Percentiles rank a stretch among this genome's conserved stretches.
phyloP scores from a whole-genome alignment of 2,888 invertebrate genomes.

The Scrobipalpa atriplicella region DNA sequence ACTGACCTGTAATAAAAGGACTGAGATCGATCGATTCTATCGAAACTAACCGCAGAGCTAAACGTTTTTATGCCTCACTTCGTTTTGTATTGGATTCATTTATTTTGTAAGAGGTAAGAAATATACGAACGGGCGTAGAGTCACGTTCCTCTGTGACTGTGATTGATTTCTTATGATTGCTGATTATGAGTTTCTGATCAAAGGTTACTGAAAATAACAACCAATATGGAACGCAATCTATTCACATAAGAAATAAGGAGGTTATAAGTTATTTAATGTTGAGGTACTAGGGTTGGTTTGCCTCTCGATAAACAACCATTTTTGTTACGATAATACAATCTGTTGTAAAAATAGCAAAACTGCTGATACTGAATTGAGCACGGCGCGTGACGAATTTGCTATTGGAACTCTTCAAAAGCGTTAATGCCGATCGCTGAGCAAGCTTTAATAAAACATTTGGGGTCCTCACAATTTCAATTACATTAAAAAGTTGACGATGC shows the following conservation, averaged over 20 bases:
- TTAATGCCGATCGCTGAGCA: slow-evolving; percentile 54
- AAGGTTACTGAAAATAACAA: not conserved
- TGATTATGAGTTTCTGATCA: slow-evolving; percentile 20
- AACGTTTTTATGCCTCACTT: slow-evolving; percentile 25
- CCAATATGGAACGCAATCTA: not conserved
- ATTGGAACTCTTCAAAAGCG: slow-evolving; percentile 51
- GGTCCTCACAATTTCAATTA: slow-evolving; percentile 76
- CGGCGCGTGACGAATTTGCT: slow-evolving; percentile 9
- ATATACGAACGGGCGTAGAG: slow-evolving; percentile 7
- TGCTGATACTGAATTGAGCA: slow-evolving; percentile 28
- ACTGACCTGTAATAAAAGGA: slow-evolving; percentile 25
- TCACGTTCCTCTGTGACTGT: slow-evolving; percentile 26
- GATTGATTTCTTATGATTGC: slow-evolving; percentile 26
- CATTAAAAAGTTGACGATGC: slow-evolving; percentile 77
- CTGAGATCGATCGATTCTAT: slow-evolving; percentile 23
- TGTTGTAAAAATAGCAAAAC: not conserved
- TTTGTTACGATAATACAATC: not conserved
- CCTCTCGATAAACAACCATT: not conserved
- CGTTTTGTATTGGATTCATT: slow-evolving; percentile 26
- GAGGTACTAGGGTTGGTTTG: not conserved
- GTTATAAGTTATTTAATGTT: not conserved
- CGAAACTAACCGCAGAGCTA: slow-evolving; percentile 27
- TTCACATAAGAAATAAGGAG: not conserved
- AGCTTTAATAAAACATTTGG: slow-evolving; percentile 76
- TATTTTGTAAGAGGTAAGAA: slow-evolving; percentile 27